A percentile compares a stretch with the other conserved stretches of the same genome.
Evolutionary conservation across 2,797 vertebrate genomes (phyloP).

Genomic region (Syngnathus acus): DNA sequence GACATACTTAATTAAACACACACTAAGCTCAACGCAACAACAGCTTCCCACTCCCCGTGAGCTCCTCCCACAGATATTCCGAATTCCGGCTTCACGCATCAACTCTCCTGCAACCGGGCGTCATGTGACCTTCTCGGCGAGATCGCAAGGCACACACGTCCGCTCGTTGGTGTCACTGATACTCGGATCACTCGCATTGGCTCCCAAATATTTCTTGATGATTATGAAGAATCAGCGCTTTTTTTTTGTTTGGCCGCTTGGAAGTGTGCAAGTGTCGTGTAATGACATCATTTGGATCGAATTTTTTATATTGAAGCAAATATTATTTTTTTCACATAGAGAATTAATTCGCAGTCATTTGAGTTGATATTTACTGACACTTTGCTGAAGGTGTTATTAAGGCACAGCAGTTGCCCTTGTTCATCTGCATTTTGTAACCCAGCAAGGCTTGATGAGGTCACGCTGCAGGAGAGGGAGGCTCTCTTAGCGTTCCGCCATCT

Average conservation of each 20-base stretch:
- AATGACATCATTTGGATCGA: conserved; percentile 30
- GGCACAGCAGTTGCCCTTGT: background rate
- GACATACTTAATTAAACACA: conserved; percentile 16
- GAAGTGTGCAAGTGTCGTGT: conserved; percentile 22
- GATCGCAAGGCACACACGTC: background rate
- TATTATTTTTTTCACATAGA: no score
- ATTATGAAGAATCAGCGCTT: conserved; percentile 1
- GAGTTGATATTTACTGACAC: no score
- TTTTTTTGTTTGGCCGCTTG: conserved; percentile 18
- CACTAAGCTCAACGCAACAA: conserved; percentile 21
- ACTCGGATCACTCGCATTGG: background rate
- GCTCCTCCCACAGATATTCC: conserved; percentile 33
- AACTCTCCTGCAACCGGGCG: conserved; percentile 41
- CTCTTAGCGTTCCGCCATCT: background rate
- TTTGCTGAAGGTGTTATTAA: no score
- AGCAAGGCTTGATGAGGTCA: background rate
- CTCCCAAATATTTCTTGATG: background rate
- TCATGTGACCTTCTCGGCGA: conserved; percentile 41
- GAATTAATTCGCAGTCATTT: no score
- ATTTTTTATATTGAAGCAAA: no score
- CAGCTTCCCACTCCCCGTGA: conserved; percentile 16
- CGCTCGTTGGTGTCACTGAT: background rate
- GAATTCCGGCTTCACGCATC: conserved; percentile 40
- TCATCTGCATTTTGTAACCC: background rate
- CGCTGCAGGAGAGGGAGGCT: background rate